A percentile compares a stretch with the other conserved stretches of the same genome.
Conservation (phyloP, 1,140 invertebrate genomes). For the Stegodyphus mimosarum region DNA sequence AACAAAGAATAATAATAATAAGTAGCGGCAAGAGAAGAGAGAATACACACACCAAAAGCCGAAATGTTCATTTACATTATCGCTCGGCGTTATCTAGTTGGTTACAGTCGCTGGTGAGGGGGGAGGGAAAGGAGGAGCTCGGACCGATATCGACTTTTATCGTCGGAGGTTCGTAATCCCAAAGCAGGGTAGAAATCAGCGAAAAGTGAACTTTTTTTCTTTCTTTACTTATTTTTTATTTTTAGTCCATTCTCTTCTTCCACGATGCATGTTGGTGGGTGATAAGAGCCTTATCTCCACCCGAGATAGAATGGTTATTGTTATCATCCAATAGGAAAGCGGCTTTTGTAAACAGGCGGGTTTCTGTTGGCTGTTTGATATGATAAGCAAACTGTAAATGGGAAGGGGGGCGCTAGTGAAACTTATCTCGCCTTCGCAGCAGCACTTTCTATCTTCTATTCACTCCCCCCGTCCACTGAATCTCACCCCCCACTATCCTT, state of each 20-base stretch:
- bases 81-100: slow-evolving; percentile 38
- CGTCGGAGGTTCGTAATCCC: slow-evolving; percentile 55
- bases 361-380: slow-evolving; percentile 56
- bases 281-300: slow-evolving; percentile 50
- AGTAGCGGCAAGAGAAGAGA: slow-evolving; percentile 4
- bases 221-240: slow-evolving; percentile 18
- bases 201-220: slow-evolving; percentile 31
- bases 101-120: slow-evolving; percentile 31
- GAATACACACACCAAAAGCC: slow-evolving; percentile 12
- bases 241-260: slow-evolving; percentile 32
- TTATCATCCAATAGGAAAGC: slow-evolving; percentile 56
- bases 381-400: slow-evolving; percentile 59
- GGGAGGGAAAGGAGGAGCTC: background rate
- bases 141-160: slow-evolving; percentile 52
- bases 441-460: slow-evolving; percentile 45
- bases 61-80: slow-evolving; percentile 61
- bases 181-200: slow-evolving; percentile 28
- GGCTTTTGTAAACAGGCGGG: slow-evolving; percentile 55
- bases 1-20: slow-evolving; percentile 21
- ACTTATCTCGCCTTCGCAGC: slow-evolving; percentile 50
- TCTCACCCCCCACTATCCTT: background rate
- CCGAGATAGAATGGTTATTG: slow-evolving; percentile 60
- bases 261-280: slow-evolving; percentile 43
- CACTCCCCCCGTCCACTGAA: background rate
- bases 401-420: slow-evolving; percentile 18